A percentile compares a stretch with the other conserved stretches of the same genome.
These are phyloP conservation scores for Drosophila subquinaria DNA, from an alignment of 2,888 invertebrate species.

Conservation along the genomic window DNA sequence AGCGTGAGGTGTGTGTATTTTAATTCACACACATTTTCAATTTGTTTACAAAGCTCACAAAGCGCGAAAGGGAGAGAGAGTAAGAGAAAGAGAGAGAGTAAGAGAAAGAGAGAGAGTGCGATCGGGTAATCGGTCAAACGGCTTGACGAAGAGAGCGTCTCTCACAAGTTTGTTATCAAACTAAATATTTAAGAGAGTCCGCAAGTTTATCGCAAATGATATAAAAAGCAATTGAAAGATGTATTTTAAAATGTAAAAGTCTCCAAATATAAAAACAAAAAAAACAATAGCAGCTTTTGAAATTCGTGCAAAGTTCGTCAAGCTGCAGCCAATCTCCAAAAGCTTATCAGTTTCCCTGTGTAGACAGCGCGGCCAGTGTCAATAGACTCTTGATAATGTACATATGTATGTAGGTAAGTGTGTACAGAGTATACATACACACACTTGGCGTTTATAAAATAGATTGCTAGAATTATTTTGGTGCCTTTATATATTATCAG, in stretches of 20 bases:
- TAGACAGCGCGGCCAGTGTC: conserved; percentile 76
- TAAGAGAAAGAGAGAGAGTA: conserved; percentile 17
- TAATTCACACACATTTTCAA: conserved; percentile 36
- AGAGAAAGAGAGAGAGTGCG: conserved; percentile 13
- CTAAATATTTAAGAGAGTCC: conserved; percentile 37
- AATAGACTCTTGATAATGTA: conserved; percentile 66
- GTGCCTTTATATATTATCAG: conserved; percentile 16
- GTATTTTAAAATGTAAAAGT: conserved; percentile 23
- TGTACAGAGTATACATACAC: neutral
- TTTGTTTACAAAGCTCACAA: conserved; percentile 40
- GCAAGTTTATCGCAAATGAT: conserved; percentile 3
- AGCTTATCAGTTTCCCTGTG: conserved; percentile 66
- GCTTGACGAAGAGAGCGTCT: conserved; percentile 14
- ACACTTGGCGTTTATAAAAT: neutral
- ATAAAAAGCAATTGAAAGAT: conserved; percentile 16
- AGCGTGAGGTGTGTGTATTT: conserved; percentile 24
- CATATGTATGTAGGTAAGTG: conserved; percentile 10
- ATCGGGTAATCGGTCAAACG: conserved; percentile 4
- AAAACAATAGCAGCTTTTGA: conserved; percentile 31
- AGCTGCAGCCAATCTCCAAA: conserved; percentile 40
- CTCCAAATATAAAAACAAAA: conserved; percentile 12
- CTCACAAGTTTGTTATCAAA: conserved; percentile 31
- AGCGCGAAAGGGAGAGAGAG: too few relatives aligned
- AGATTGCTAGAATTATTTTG: conserved; percentile 19
- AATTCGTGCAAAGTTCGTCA: conserved; percentile 61